Base-by-base conservation (phyloP, 2,797 vertebrate genomes). In the Pampus argenteus region DNA sequence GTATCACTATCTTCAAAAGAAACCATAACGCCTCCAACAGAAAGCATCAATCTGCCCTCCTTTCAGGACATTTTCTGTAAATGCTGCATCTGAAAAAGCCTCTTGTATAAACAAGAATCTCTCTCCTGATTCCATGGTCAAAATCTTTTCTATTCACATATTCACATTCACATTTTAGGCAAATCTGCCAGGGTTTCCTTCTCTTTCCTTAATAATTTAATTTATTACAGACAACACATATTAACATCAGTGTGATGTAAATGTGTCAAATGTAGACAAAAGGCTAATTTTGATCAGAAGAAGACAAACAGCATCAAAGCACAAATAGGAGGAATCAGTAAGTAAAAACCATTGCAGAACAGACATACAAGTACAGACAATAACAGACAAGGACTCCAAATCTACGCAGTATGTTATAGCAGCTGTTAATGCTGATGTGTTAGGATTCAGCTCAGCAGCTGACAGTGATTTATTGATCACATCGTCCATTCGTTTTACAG, bases 1-100 rank as follows among this genome's bases (percentile, higher is more conserved):
- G 66, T 45, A 56, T 45, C 56, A 26, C 49, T 40, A 23, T 57
- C 49, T 56, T 65, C 49, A 48, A 15, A 60, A 69, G 45, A 4
- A 59, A 49, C 54, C 18, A 6, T 48, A 23, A 36, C 51, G 60
- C 71, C 54, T 64, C 36, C 9, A 40, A 29, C 47, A 58, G 31
- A 61, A 62, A 60, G 71, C 50, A 79, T 67, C 55, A 58, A 57
- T 71, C 42, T n/a, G 25, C 22, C 45, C 6, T 58, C 52, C 28
- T 9, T 59, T 60, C 23, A 47, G 44, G 28, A 72, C 34, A 51
- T 15, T n/a, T 71, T 59, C 47, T 38, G 6, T n/a, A 50, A 25
- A 56, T 50, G 36, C 29, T 48, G 38, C 45, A 25, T 28, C 25
- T 10, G 11, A n/a, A 47, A 25, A 45, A 9, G 3, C 15, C 7